These are phyloP conservation scores for Molossus alvarezi DNA, from an alignment of 2,797 vertebrate species.

Conservation along the genomic window DNA sequence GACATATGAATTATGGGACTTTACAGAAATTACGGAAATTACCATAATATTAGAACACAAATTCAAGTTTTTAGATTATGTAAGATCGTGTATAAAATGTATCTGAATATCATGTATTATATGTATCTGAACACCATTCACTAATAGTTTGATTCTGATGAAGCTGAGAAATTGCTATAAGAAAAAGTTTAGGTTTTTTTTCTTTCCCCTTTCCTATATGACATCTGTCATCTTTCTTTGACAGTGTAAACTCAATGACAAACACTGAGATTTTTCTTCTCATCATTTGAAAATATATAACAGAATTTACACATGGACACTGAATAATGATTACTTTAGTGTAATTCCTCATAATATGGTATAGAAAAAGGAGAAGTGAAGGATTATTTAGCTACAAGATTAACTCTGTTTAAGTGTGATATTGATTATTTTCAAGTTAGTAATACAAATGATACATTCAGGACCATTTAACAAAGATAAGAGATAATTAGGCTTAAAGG, in stretches of 20 bases:
- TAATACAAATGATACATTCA: conserved; percentile 75
- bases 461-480: conserved; percentile 72
- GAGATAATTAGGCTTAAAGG: conserved; percentile 79
- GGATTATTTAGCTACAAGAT: conserved; percentile 67
- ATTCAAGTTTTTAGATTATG: neutral
- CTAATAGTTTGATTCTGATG: conserved; percentile 14
- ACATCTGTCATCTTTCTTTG: conserved; percentile 68
- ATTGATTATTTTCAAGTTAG: conserved; percentile 81
- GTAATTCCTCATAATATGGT: conserved; percentile 67
- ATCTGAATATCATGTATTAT: neutral
- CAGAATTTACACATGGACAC: conserved; percentile 62
- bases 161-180: conserved; percentile 60
- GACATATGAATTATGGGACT: conserved; percentile 10
- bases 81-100: conserved; percentile 41
- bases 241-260: conserved; percentile 56
- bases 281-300: conserved; percentile 46
- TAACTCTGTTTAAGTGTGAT: conserved; percentile 75
- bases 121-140: neutral
- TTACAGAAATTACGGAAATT: neutral
- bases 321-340: conserved; percentile 69
- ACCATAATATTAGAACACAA: conserved; percentile 43
- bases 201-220: neutral
- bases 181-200: conserved; percentile 36
- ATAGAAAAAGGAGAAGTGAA: conserved; percentile 66
- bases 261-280: conserved; percentile 51